Percentiles rank a stretch among this genome's conserved stretches.
phyloP scores from a whole-genome alignment of 2,888 invertebrate species.

The Pyrgus malvae region DNA sequence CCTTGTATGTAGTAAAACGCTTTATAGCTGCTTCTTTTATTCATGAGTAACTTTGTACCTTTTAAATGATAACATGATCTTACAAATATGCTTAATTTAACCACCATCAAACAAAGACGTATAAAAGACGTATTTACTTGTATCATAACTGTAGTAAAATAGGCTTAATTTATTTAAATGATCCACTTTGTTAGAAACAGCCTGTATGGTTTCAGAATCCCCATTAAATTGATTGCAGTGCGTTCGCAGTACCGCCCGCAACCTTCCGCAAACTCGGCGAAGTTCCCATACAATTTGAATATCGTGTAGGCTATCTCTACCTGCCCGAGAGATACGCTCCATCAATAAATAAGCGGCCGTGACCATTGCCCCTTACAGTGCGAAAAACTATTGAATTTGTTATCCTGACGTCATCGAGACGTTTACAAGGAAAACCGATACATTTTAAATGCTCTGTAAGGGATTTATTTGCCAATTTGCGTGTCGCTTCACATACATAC shows the following conservation, averaged over 20 bases:
- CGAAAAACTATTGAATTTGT: slow-evolving; percentile 8
- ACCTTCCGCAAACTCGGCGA: slow-evolving; percentile 10
- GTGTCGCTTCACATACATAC: too few species aligned
- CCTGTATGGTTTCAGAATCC: slow-evolving; percentile 13
- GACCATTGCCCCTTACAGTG: slow-evolving; percentile 5
- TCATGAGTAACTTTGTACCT: neutral
- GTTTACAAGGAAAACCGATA: neutral
- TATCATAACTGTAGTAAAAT: slow-evolving; percentile 4
- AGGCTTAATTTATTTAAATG: slow-evolving; percentile 12
- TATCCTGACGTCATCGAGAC: neutral
- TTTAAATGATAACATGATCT: too few species aligned
- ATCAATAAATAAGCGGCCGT: slow-evolving; percentile 25
- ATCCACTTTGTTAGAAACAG: slow-evolving; percentile 1
- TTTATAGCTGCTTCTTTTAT: neutral
- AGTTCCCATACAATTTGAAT: slow-evolving; percentile 27
- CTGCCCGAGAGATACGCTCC: slow-evolving; percentile 17
- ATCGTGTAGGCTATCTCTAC: slow-evolving; percentile 24
- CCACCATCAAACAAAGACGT: too few species aligned
- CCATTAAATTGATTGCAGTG: slow-evolving; percentile 26
- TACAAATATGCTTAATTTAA: too few species aligned
- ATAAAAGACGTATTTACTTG: too few species aligned
- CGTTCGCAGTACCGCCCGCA: slow-evolving; percentile 20
- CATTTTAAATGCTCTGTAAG: too few species aligned
- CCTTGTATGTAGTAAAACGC: neutral
- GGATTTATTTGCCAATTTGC: too few species aligned